These are phyloP conservation scores for Poeciliopsis prolifica DNA, from an alignment of 2,113 vertebrate species.

Conservation along the genomic window DNA sequence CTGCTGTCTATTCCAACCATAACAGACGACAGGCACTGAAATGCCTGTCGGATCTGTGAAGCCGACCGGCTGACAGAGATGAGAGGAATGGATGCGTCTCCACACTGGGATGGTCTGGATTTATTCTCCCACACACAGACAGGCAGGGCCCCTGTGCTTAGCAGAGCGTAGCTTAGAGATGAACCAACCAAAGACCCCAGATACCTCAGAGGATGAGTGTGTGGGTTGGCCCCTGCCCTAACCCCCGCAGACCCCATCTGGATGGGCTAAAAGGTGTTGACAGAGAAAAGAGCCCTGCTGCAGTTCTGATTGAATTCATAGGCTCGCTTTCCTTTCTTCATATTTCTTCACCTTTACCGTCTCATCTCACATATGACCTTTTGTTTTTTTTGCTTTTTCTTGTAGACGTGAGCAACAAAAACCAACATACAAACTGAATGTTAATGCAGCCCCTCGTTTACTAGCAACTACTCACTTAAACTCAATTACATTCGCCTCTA, in stretches of 20 bases:
- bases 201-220: constrained; percentile 27
- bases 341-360: background rate
- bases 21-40: no score
- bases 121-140: background rate
- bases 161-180: constrained; percentile 20
- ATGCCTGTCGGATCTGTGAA: background rate
- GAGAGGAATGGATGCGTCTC: constrained; percentile 21
- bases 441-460: constrained; percentile 53
- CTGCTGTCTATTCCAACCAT: no score
- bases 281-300: constrained; percentile 74
- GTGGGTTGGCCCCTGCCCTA: constrained; percentile 29
- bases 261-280: constrained; percentile 70
- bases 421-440: constrained; percentile 14
- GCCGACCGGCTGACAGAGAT: constrained; percentile 10
- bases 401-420: background rate
- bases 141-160: constrained; percentile 21
- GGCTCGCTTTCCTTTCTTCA: constrained; percentile 8
- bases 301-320: constrained; percentile 62
- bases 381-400: no score
- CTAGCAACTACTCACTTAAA: constrained; percentile 56
- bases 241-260: constrained; percentile 57
- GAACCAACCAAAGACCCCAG: constrained; percentile 26
- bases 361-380: no score
- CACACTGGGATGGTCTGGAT: constrained; percentile 3
- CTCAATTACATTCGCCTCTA: constrained; percentile 49